phyloP scores from a whole-genome alignment of 2,888 invertebrate species.

The Germaria angustata region DNA sequence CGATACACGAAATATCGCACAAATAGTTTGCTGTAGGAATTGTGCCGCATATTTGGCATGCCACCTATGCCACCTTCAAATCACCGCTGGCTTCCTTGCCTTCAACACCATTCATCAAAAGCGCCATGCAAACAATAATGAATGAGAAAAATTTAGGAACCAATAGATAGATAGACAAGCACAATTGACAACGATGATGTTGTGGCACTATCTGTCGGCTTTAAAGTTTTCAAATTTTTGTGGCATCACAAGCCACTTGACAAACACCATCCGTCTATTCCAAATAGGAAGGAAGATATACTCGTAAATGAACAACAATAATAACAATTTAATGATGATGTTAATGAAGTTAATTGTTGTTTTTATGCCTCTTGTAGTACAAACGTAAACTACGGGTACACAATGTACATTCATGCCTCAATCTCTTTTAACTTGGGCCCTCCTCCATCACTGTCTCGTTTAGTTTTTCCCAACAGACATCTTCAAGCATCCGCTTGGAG shows the following conservation, averaged over 20 bases:
- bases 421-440: not conserved
- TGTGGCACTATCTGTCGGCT: not conserved
- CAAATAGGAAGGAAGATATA: constrained; percentile 2
- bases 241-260: constrained; percentile 21
- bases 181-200: not conserved
- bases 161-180: not conserved
- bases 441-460: not conserved
- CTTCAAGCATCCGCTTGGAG: not conserved
- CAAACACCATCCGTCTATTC: not conserved
- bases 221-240: constrained; percentile 17
- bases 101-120: constrained; percentile 21
- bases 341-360: not conserved
- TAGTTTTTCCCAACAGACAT: not conserved
- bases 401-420: not conserved
- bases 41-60: constrained; percentile 20
- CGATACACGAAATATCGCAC: not conserved
- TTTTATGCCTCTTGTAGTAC: not conserved
- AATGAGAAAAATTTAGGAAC: not conserved
- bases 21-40: not conserved
- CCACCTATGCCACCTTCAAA: constrained; percentile 16
- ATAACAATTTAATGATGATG: not conserved
- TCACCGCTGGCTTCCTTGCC: constrained; percentile 8
- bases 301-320: too few species aligned
- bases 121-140: not conserved
- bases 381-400: not conserved